Base-by-base conservation (phyloP, 2,888 invertebrate genomes). In the Dryocosmus kuriphilus region DNA sequence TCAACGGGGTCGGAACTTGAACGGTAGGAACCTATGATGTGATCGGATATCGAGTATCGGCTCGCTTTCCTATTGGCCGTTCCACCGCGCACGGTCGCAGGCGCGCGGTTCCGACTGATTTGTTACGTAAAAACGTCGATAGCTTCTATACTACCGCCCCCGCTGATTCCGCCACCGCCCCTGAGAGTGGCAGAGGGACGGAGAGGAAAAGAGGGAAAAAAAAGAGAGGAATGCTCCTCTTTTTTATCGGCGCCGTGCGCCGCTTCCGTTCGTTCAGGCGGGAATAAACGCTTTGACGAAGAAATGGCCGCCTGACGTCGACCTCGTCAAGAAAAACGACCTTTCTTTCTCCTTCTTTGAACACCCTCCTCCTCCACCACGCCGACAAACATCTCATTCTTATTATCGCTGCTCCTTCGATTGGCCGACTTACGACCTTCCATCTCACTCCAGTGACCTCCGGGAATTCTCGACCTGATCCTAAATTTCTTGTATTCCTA, bases 111-210 rank as follows among this genome's bases (percentile, higher is more conserved):
- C 89, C 91, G 90, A 91, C 91, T 91, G 91, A 91, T 91, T 91
- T 91, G 91, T 91, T 91, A 91, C 91, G 91, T 90, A 91, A 91
- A 91, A 91, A 91, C 91, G 91, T 91, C 91, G 91, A 91, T 91
- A 91, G 89, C 88, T 88, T 88, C 88, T 89, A 89, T 90, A 88
- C 85, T 86, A 84, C 88, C 87, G 85, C 83, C 83, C 82, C 81
- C 81, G 82, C 84, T 78, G 75, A 79, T 81, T 79, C 82, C 83
- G 81, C 82, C 81, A 78, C 81, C 80, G 81, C 83, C 83, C 81
- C 80, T 79, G 82, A 81, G 79, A 78, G 80, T 77, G 80, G 80
- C 76, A 83, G 73, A 81, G 80, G 79, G 79, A 83, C 80, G 81
- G 82, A 82, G 87, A 85, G 83, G 74, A 81, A 81, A 79, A 81